Percentiles rank a stretch among this genome's conserved stretches.
Evolutionary conservation across 2,113 vertebrate species (phyloP).

Genomic region (Daubentonia madagascariensis): DNA sequence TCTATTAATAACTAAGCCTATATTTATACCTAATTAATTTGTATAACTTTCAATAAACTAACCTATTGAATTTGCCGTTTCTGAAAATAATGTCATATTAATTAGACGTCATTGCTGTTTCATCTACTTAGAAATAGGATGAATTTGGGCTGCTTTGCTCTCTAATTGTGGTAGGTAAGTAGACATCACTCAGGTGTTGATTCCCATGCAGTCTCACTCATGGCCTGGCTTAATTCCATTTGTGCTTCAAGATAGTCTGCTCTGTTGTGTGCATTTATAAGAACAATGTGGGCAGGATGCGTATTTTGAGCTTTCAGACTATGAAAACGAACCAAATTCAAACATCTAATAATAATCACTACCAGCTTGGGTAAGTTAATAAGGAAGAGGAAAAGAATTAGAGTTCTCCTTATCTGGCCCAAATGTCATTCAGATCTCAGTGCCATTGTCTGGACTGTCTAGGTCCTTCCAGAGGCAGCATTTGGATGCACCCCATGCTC

Average conservation of each 20-base stretch:
- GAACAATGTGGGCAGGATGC: background rate
- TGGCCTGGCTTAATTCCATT: background rate
- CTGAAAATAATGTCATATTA: background rate
- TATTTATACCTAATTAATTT: conserved; percentile 20
- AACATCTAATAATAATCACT: background rate
- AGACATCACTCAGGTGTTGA: background rate
- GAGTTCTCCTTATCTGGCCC: background rate
- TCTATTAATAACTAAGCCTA: background rate
- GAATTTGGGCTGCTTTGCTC: background rate
- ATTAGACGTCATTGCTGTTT: background rate
- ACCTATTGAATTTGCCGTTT: background rate
- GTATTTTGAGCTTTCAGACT: no score
- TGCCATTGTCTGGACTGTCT: rapidly evolving
- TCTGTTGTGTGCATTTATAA: background rate
- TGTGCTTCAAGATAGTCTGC: background rate
- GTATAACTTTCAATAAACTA: background rate
- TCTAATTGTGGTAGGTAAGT: background rate
- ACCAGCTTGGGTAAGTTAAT: background rate
- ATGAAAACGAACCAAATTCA: background rate
- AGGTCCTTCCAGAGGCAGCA: background rate
- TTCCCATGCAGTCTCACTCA: background rate
- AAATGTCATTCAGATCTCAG: background rate
- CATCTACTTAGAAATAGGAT: background rate
- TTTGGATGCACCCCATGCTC: background rate
- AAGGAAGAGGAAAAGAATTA: background rate